Evolutionary conservation across 92 coral and sea anemone genomes (phyloP), one percentile per base, ranked within the genome.

Genomic region (Palythoa grandis): DNA sequence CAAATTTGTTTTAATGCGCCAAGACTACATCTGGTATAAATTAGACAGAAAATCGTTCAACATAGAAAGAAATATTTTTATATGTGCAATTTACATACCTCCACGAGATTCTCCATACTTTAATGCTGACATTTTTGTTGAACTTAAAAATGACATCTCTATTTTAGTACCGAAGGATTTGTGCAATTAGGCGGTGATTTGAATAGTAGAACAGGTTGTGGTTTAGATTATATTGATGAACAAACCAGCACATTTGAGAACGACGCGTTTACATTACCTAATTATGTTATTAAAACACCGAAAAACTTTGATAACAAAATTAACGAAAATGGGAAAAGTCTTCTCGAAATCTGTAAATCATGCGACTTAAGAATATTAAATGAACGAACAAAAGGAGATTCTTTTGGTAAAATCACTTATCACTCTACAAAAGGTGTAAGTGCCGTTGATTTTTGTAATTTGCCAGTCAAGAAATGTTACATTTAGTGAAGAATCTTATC

Each of bases 311-410:
- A 85, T 61, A 70, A 14, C 4, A 25, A 37, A 11, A 16, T 84
- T 7, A 84, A 89, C 43, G 79, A 70, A 22, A 83, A 71, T n/a
- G 89, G 92, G 11, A 89, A 85, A 79, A 3, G 15, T 9, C 65
- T 89, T 13, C 66, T 89, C 3, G 80, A 77, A 54, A 84, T 78
- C 11, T 89, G 92, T 50, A 89, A 89, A 70, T 68, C 86, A 8
- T 29, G 69, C 10, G 84, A 88, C 50, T 48, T 89, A 24, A 70
- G 86, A 57, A 89, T 78, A 5, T 20, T 89, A 43, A 88, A 89
- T 56, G 91, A 88, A 9, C 85, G 88, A 69, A 76, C 84, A 43
- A 76, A 75, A 14, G 91, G 86, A 1, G 88, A 77, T 58, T 88
- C 91, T 48, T 63, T 88, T 52, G 88, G 88, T 4, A 83, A 68